Conservation (phyloP, 2,797 vertebrate genomes). For the Parotocinclus haroldoi region DNA sequence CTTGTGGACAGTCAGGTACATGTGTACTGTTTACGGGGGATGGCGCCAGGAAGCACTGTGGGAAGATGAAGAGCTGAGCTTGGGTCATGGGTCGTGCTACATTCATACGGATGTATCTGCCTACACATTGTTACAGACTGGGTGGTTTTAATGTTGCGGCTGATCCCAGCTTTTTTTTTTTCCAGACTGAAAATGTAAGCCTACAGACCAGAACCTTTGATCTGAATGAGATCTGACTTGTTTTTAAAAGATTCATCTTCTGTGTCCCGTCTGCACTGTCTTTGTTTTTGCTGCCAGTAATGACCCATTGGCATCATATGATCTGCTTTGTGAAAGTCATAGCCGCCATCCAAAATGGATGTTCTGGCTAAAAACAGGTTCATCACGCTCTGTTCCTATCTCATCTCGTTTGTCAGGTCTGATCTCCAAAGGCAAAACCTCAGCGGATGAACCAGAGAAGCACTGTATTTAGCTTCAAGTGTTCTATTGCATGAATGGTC, state of each 20-base stretch:
- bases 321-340: constrained; percentile 21
- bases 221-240: constrained; percentile 49
- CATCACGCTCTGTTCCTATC: constrained; percentile 24
- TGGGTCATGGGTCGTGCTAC: too few species aligned
- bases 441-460: neutral
- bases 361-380: constrained; percentile 42
- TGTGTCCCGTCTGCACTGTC: constrained; percentile 35
- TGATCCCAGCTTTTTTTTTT: too few species aligned
- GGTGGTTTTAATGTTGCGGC: too few species aligned
- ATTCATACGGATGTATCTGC: too few species aligned
- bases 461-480: constrained; percentile 2
- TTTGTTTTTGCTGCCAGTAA: constrained; percentile 45
- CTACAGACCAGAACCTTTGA: neutral
- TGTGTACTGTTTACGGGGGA: too few species aligned
- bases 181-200: too few species aligned
- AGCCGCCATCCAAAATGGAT: constrained; percentile 29
- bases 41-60: too few species aligned
- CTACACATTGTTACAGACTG: too few species aligned
- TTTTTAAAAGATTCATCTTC: constrained; percentile 46
- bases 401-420: constrained; percentile 37
- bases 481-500: constrained; percentile 14
- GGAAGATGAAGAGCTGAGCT: too few species aligned
- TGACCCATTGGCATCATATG: constrained; percentile 44
- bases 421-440: constrained; percentile 28
- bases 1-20: too few species aligned